Conservation (phyloP, 1,140 invertebrate species). For the Tribolium castaneum region DNA sequence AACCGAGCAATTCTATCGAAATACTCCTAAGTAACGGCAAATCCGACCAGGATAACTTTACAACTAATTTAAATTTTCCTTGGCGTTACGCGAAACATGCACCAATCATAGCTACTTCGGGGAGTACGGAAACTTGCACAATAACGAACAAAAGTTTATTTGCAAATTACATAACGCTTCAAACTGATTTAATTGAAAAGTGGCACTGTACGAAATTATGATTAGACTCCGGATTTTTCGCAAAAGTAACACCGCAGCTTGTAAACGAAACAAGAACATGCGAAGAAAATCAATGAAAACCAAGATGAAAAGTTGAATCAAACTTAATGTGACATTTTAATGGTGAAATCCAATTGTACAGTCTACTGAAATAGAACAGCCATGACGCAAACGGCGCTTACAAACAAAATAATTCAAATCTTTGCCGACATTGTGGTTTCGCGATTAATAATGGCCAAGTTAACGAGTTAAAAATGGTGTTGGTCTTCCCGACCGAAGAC, state of each 20-base stretch:
- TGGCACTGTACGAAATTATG: no score
- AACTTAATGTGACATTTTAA: neutral
- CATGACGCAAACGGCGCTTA: neutral
- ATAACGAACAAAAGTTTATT: neutral
- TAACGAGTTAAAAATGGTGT: neutral
- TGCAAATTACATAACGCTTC: neutral
- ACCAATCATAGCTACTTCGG: neutral
- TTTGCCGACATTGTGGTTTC: neutral
- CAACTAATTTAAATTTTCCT: slow-evolving; percentile 26
- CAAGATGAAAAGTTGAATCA: neutral
- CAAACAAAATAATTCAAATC: neutral
- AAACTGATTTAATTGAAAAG: neutral
- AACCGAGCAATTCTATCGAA: neutral
- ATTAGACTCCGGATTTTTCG: no score
- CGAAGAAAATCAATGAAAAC: neutral
- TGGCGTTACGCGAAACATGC: neutral
- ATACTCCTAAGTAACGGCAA: neutral
- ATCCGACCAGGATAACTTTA: neutral
- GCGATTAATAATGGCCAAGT: neutral
- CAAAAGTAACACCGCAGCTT: neutral
- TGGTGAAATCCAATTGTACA: neutral
- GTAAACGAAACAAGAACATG: neutral
- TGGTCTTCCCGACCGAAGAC: no score
- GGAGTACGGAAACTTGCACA: neutral
- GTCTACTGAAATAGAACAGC: neutral